Base-by-base conservation (phyloP, 23 tunicate species). In the Oikopleura dioica region DNA sequence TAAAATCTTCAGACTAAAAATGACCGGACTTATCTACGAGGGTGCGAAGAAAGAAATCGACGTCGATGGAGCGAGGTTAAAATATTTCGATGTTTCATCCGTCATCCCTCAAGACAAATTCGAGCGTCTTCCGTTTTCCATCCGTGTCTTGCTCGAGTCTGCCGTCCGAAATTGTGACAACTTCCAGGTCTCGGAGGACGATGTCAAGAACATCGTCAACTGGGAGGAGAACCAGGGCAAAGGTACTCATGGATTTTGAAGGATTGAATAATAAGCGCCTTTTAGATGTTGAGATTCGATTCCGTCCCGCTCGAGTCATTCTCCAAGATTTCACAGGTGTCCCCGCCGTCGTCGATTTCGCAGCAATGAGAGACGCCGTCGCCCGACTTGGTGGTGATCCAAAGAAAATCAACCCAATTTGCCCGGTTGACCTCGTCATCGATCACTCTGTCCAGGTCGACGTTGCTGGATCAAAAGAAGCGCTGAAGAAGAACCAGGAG, bases 381-480 rank as follows among this genome's bases (percentile, higher is more conserved):
- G 76, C 82, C 36, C 2, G 36, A 35, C 67, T 91, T 5, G 97
- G 97, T 68, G 97, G 97, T 26, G 51, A 89, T n/a, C 92, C 97
- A 34, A 80, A 85, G 1, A 85, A 80, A 63, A 85, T 91, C 37
- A 91, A 91, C 59, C 97, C 97, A 0, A 75, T 91, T 35, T 91
- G 97, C 77, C 97, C 97, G 1, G 97, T 91, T 23, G 97, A 91
- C 78, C 81, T 91, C 16, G 97, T 91, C 35, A 85, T 91, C 78
- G 97, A 91, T 78, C 97, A 91, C 78, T 91, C 97, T 29, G 87
- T 91, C 5, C 97, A 91, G 80, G 97, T 91, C 38, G 97, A 91
- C 76, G 82, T 79, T 81, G 68, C 77, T n/a, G 78, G 97, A 78
- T 78, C 86, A 87, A 85, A 36, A 76, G 85, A 91, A 80, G 97